Percentiles rank a stretch among this genome's conserved stretches.
Evolutionary conservation across 1,140 invertebrate species (phyloP).

Genomic region (Papilio polytes): DNA sequence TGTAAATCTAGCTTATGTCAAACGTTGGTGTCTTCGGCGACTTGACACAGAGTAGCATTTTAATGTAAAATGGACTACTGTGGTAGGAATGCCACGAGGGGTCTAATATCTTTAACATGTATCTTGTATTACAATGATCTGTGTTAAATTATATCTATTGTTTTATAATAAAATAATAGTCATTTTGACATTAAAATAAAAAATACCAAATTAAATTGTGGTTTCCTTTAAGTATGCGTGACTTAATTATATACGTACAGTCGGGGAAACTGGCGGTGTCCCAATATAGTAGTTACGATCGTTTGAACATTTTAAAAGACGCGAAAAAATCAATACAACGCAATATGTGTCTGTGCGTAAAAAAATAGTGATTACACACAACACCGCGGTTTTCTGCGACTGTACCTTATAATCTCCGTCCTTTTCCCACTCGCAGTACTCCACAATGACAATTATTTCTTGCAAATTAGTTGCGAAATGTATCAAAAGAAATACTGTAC

Average conservation of each 20-base stretch:
- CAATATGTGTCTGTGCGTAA: too few relatives aligned
- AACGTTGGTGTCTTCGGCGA: conserved; percentile 46
- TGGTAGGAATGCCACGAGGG: conserved; percentile 55
- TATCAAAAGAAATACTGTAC: too few relatives aligned
- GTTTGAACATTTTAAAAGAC: too few relatives aligned
- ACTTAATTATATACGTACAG: too few relatives aligned
- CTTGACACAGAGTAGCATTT: conserved; percentile 72
- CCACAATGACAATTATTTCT: not conserved
- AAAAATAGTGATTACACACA: too few relatives aligned
- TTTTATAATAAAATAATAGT: conserved; percentile 35
- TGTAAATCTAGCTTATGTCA: conserved; percentile 43
- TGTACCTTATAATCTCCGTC: not conserved
- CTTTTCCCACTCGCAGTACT: not conserved
- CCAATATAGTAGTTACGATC: too few relatives aligned
- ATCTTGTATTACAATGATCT: conserved; percentile 37
- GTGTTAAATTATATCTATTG: conserved; percentile 38
- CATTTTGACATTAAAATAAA: conserved; percentile 30
- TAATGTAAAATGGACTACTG: conserved; percentile 68
- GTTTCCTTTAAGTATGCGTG: too few relatives aligned
- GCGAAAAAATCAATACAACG: too few relatives aligned
- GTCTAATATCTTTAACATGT: conserved; percentile 43
- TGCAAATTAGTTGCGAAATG: not conserved
- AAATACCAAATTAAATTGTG: conserved; percentile 21
- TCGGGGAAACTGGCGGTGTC: too few relatives aligned
- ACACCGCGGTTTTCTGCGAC: too few relatives aligned